A percentile compares a stretch with the other conserved stretches of the same genome.
These are phyloP conservation scores for Climacteris rufus DNA, from an alignment of 2,113 vertebrate genomes.

Conservation along the genomic window DNA sequence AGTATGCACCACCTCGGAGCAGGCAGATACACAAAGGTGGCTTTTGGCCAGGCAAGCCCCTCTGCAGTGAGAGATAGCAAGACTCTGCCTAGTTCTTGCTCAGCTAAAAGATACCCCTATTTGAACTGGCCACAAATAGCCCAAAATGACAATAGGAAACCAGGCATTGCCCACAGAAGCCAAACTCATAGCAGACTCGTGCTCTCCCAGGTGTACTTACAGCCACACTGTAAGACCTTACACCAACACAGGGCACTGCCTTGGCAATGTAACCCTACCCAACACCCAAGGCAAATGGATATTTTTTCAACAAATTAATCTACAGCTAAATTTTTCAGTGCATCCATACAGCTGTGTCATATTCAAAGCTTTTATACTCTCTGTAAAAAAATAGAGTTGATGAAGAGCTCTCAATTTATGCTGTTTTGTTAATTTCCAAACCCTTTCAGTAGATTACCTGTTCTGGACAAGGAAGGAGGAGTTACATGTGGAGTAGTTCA, in stretches of 20 bases:
- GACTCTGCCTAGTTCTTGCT: background rate
- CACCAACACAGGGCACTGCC: background rate
- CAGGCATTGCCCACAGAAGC: background rate
- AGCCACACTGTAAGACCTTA: accelerated
- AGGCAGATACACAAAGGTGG: background rate
- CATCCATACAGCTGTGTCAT: background rate
- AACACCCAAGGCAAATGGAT: background rate
- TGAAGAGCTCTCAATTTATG: background rate
- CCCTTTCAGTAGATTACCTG: background rate
- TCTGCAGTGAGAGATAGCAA: background rate
- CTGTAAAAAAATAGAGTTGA: background rate
- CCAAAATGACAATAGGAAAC: background rate
- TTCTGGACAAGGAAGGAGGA: background rate
- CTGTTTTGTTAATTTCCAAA: background rate
- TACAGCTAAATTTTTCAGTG: background rate
- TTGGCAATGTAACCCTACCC: background rate
- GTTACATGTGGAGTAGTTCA: background rate
- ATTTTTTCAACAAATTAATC: background rate
- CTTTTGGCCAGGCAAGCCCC: background rate
- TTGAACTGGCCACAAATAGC: background rate
- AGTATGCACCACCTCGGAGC: accelerated
- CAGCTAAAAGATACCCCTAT: background rate
- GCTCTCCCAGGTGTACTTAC: background rate
- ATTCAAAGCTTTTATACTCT: background rate
- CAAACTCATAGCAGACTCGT: accelerated